Base-by-base conservation (phyloP, 2,888 invertebrate genomes). In the Amphipyra berbera region DNA sequence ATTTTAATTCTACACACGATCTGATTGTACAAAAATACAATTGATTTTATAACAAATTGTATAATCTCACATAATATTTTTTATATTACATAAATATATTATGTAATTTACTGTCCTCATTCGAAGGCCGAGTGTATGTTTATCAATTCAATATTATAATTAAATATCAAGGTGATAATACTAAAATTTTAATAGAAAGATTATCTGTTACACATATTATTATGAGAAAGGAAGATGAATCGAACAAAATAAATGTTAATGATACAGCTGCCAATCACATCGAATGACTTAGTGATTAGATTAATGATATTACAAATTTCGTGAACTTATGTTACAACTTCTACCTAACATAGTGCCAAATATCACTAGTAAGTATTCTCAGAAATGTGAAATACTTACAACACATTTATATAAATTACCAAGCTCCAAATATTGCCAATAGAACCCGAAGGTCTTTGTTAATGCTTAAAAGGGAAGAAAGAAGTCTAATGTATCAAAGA, bases 401-500 rank as follows among this genome's bases (percentile, higher is more conserved):
- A 55, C 61, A 61, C 54, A 57, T 47, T 42, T 33, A 57, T 54
- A 68, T 68, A 61, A 53, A 73, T 68, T 42, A 49, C 44, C 45
- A 57, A 74, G 37, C 45, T 61, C 21, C 47, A 53, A 67, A 68
- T 68, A 59, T 62, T 65, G 50, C 49, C 50, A 52, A 57, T 53
- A 47, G 49, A 65, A 53, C 49, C 48, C 42, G 44, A 65, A 63
- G 48, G 56, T 48, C 47, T 66, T 69, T 71, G 68, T 66, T 71
- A 62, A 58, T 44, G 58, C 40, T 68, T 63, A 58, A 68, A 73
- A 64, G 64, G 64, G 58, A 73, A 52, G 72, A 65, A 76, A 75
- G 63, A 73, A 68, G 52, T 75, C 72, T 76, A 80, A 82, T 80
- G 65, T 73, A 76, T 76, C 69, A 83, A 81, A 75, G 67, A 61